These are phyloP conservation scores for Hylaea fasciaria DNA, from an alignment of 2,888 invertebrate genomes.

Conservation along the genomic window DNA sequence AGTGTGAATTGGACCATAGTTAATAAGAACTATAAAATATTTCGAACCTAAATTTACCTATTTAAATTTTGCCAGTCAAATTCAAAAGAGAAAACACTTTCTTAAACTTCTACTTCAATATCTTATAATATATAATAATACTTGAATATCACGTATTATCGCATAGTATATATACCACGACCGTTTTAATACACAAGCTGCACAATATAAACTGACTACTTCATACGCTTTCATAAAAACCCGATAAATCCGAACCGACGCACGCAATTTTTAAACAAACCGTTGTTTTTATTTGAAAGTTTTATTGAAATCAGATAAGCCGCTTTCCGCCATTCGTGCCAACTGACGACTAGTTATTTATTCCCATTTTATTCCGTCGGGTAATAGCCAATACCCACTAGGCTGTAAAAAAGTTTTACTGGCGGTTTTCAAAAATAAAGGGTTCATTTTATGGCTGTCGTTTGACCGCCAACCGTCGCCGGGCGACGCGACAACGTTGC, in stretches of 20 bases:
- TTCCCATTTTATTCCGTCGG: constrained; percentile 8
- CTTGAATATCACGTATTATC: too few relatives aligned
- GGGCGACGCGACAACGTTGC: constrained; percentile 7
- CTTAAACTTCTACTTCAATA: too few relatives aligned
- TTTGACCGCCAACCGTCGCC: constrained; percentile 15
- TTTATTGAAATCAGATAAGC: constrained; percentile 20
- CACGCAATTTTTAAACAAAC: neutral
- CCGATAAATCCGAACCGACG: neutral
- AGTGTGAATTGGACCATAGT: too few relatives aligned
- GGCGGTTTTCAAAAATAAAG: constrained; percentile 19
- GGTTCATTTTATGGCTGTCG: constrained; percentile 8
- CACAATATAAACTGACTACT: neutral
- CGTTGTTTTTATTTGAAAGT: neutral
- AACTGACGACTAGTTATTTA: constrained; percentile 17
- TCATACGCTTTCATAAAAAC: too few relatives aligned
- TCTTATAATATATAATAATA: too few relatives aligned
- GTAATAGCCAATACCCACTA: constrained; percentile 21
- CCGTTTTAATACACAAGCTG: neutral
- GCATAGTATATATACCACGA: neutral
- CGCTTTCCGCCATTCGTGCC: constrained; percentile 13
- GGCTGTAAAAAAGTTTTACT: constrained; percentile 19
- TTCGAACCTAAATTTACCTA: too few relatives aligned
- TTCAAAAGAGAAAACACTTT: too few relatives aligned
- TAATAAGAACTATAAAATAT: too few relatives aligned
- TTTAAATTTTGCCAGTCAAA: too few relatives aligned